Evolutionary conservation across 2,113 vertebrate genomes (phyloP).

Genomic region (Odocoileus hemionus): DNA sequence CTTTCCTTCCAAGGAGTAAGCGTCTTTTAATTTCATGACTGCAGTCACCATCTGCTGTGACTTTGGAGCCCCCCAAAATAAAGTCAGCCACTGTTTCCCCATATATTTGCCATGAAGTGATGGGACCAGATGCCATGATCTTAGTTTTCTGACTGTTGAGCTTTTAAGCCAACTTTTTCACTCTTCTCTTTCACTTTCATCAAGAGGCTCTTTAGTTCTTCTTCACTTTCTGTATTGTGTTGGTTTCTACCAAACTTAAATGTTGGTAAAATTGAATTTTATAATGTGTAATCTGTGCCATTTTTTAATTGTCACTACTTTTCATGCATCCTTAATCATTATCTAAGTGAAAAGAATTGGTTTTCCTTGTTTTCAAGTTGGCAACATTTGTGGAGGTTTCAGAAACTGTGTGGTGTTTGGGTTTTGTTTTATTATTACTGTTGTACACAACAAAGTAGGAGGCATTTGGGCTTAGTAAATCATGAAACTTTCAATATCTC

Average conservation of each 20-base stretch:
- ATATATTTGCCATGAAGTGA: background rate
- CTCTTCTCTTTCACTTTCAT: background rate
- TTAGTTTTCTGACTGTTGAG: background rate
- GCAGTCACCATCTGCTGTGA: background rate
- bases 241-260: background rate
- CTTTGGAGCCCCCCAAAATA: rapidly evolving
- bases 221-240: background rate
- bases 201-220: background rate
- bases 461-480: background rate
- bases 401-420: background rate
- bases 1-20: background rate
- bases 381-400: background rate
- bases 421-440: background rate
- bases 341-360: background rate
- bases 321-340: background rate
- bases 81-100: background rate
- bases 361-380: slow-evolving; percentile 11
- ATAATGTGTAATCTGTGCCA: background rate
- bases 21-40: background rate
- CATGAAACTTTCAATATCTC: background rate
- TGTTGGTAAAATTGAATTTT: background rate
- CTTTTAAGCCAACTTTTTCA: background rate
- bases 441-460: background rate
- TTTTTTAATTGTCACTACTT: background rate
- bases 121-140: background rate